Conservation (phyloP, 2,888 invertebrate genomes). For the Bhutanitis thaidina region DNA sequence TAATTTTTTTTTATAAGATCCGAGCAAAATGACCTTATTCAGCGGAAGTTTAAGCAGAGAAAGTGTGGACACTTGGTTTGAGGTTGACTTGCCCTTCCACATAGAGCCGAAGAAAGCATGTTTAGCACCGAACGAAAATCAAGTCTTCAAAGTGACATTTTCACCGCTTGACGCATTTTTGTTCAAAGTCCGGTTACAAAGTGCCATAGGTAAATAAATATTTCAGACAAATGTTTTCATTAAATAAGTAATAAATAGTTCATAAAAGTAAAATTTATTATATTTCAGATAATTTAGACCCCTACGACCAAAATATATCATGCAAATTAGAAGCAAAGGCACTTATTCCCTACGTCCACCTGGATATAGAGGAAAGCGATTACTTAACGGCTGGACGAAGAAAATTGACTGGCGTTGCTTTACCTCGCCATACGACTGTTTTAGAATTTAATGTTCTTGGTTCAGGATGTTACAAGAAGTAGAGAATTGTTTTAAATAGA, state of each 20-base stretch:
- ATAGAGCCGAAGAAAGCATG: slow-evolving; percentile 68
- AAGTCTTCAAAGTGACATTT: slow-evolving; percentile 72
- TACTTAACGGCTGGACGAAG: slow-evolving; percentile 77
- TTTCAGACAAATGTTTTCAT: neutral
- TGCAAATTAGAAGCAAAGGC: slow-evolving; percentile 80
- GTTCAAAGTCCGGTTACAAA: slow-evolving; percentile 64
- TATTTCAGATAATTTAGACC: slow-evolving; percentile 66
- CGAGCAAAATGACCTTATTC: slow-evolving; percentile 60
- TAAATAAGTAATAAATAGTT: neutral
- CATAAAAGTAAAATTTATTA: neutral
- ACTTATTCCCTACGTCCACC: slow-evolving; percentile 84
- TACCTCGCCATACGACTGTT: slow-evolving; percentile 73
- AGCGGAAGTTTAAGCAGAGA: slow-evolving; percentile 52
- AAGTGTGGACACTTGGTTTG: slow-evolving; percentile 69
- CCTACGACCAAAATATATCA: slow-evolving; percentile 74
- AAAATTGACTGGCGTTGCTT: slow-evolving; percentile 53
- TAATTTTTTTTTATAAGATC: slow-evolving; percentile 33
- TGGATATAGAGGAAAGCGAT: slow-evolving; percentile 84
- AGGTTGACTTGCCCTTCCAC: slow-evolving; percentile 69
- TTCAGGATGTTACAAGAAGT: slow-evolving; percentile 78
- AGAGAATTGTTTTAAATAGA: neutral
- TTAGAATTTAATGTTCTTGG: slow-evolving; percentile 84
- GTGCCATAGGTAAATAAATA: slow-evolving; percentile 51
- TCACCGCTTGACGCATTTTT: slow-evolving; percentile 76
- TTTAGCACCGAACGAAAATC: slow-evolving; percentile 59